Base-by-base conservation (phyloP, 2,888 invertebrate genomes). In the Perdita meconis region DNA sequence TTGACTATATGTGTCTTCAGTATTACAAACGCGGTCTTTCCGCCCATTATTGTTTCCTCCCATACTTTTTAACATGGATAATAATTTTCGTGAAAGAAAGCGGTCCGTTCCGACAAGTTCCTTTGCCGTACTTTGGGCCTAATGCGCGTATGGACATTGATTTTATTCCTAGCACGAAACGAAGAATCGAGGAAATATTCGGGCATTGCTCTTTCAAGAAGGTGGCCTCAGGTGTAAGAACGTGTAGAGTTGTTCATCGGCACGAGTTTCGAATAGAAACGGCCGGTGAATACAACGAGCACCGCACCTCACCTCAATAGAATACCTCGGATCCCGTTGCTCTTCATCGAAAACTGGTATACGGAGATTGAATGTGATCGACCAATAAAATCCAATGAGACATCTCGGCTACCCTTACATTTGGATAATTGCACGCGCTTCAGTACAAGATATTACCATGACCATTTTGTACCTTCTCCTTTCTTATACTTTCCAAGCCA, bases 181-280 rank as follows among this genome's bases (percentile, higher is more conserved):
- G 13, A 22, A 10, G 72, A 57, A 66, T 67, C 72, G 67, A 53
- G 47, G 30, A 64, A 73, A 59, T 64, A 59, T 55, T 55, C 74
- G 77, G 38, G 64, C 67, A 67, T 73, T 64, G 67, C 50, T 73
- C 63, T 67, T 59, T 5, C 40, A 19, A 53, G 73, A 55, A 63
- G 59, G 64, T 57, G 60, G 44, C 44, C 55, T 53, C 51, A 63
- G 68, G 67, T 68, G 77, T 63, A 64, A 77, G 64, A 68, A 74
- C 77, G 63, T 68, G 64, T 67, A 60, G 57, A 47, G 63, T 34
- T 53, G 30, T 10, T 44, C 16, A 42, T 13, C 50, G 51, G 59
- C 73, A 77, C 77, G 77, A 64, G 74, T 64, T 64, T 77, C 77
- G 77, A 77, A 77, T 77, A 77, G 77, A 74, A 77, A 77, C 77